Conservation (phyloP, 2,797 vertebrate species). For the Acanthiza pusilla region DNA sequence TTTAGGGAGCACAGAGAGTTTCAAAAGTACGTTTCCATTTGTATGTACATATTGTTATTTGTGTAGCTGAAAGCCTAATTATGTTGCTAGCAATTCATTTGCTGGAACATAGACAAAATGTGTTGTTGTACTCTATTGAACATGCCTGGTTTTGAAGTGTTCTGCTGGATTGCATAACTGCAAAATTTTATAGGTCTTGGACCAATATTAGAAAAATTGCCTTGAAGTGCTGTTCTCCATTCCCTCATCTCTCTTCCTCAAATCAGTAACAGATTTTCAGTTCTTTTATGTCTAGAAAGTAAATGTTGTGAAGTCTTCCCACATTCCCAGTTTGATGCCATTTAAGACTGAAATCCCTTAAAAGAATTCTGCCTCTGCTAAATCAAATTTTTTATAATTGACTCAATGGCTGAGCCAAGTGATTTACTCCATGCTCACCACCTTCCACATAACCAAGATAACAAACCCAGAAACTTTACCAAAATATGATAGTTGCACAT, state of each 20-base stretch:
- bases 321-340: background rate
- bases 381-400: background rate
- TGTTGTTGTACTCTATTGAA: background rate
- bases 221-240: background rate
- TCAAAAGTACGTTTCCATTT: background rate
- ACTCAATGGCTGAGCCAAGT: background rate
- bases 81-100: background rate
- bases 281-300: background rate
- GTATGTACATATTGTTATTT: rapidly evolving
- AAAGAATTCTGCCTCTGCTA: background rate
- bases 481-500: background rate
- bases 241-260: background rate
- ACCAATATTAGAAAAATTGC: background rate
- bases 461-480: background rate
- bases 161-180: background rate
- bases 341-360: background rate
- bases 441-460: background rate
- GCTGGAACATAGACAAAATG: background rate
- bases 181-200: background rate
- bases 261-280: background rate
- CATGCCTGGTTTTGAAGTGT: background rate
- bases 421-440: background rate
- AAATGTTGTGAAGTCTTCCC: background rate
- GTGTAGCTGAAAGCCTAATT: background rate
- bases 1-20: background rate